These are phyloP conservation scores for Mastomys natalensis DNA, from an alignment of 2,113 vertebrate genomes.

Conservation along the genomic window DNA sequence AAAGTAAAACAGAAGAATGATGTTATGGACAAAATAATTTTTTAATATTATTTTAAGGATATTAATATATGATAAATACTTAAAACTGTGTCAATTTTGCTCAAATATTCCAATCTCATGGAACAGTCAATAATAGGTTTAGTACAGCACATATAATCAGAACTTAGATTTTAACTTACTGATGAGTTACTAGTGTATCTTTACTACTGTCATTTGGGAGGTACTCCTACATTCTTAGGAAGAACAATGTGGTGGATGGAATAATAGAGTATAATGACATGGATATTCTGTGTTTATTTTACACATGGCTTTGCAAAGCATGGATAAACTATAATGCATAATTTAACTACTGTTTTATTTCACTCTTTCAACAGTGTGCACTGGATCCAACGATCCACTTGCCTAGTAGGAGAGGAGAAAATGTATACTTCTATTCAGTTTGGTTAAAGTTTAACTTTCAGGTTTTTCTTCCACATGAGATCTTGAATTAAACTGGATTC, in stretches of 20 bases:
- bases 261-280: not conserved
- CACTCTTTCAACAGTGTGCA: not conserved
- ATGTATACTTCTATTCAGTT: not conserved
- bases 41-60: slow-evolving; percentile 1
- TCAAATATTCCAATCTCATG: not conserved
- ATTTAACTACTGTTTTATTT: slow-evolving; percentile 54
- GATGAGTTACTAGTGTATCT: slow-evolving; percentile 3
- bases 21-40: not conserved
- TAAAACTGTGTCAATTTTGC: not conserved
- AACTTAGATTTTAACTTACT: slow-evolving; percentile 34
- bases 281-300: not conserved
- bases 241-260: not conserved
- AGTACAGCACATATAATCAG: slow-evolving; percentile 40
- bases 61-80: not conserved
- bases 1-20: not conserved
- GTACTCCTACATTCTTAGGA: not conserved
- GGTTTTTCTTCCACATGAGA: slow-evolving; percentile 1
- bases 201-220: not conserved
- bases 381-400: not conserved
- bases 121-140: slow-evolving; percentile 11
- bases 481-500: slow-evolving; percentile 29
- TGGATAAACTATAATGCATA: not conserved
- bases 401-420: not conserved
- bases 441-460: not conserved
- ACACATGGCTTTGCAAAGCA: not conserved